Percentiles rank a stretch among this genome's conserved stretches.
Evolutionary conservation across 2,113 vertebrate genomes (phyloP).

Genomic region (Hystrix brachyura): DNA sequence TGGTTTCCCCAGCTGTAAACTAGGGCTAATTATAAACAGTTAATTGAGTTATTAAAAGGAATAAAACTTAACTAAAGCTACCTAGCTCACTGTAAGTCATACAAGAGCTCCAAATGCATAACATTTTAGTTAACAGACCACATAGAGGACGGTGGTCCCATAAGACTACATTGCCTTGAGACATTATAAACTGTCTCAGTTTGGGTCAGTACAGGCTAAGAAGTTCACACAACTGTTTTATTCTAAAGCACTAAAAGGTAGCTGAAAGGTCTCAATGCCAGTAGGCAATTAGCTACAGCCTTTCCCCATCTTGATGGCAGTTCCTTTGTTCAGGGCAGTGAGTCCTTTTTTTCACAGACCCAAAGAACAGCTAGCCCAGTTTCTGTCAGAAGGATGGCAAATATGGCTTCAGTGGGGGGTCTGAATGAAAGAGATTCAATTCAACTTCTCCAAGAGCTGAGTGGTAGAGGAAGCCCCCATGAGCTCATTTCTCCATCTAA

Average conservation of each 20-base stretch:
- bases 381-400: conserved; percentile 61
- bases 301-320: not conserved
- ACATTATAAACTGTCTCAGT: not conserved
- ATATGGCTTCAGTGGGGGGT: not conserved
- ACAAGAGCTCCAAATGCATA: not conserved
- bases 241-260: not conserved
- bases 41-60: conserved; percentile 21
- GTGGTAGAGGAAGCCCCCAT: conserved; percentile 44
- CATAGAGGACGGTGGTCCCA: not conserved
- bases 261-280: not conserved
- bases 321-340: conserved; percentile 67
- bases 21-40: conserved; percentile 29
- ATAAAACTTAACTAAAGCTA: conserved; percentile 17
- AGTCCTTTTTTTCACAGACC: conserved; percentile 51
- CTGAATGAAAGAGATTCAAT: conserved; percentile 45
- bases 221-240: not conserved
- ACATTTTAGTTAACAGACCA: not conserved
- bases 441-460: conserved; percentile 22
- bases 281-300: not conserved
- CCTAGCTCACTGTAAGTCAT: not conserved
- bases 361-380: conserved; percentile 51
- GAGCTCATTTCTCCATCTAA: conserved; percentile 60
- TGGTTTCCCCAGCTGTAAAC: conserved; percentile 42
- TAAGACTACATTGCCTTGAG: not conserved
- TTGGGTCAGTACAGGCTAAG: not conserved